A percentile compares a stretch with the other conserved stretches of the same genome.
Conservation (phyloP, 2,888 invertebrate species). For the Machimus atricapillus region DNA sequence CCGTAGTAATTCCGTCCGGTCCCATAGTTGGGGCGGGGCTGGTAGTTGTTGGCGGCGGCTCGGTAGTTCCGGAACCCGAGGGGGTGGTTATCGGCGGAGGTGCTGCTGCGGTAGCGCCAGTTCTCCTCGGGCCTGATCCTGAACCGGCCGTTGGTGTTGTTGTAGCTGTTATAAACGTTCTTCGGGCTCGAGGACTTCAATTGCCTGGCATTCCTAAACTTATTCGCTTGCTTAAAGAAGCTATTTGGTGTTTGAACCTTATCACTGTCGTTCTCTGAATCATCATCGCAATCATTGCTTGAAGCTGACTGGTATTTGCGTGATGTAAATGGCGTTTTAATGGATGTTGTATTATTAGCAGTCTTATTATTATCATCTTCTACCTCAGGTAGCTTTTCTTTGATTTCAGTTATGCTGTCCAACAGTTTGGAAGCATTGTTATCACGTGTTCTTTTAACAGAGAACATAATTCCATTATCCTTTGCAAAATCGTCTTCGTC, state of each 20-base stretch:
- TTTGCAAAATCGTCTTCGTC: slow-evolving; percentile 29
- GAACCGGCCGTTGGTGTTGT: background rate
- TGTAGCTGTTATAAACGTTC: background rate
- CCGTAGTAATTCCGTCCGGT: slow-evolving; percentile 42
- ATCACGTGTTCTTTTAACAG: slow-evolving; percentile 38
- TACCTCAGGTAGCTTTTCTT: slow-evolving; percentile 61
- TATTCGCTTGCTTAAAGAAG: slow-evolving; percentile 18
- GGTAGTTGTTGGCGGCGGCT: slow-evolving; percentile 8
- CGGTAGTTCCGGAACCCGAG: slow-evolving; percentile 46
- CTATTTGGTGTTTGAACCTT: slow-evolving; percentile 40
- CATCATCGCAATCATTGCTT: slow-evolving; percentile 39
- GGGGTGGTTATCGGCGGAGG: slow-evolving; percentile 49
- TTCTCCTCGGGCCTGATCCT: slow-evolving; percentile 53
- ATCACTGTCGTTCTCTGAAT: slow-evolving; percentile 45
- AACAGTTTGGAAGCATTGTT: slow-evolving; percentile 50
- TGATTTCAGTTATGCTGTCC: slow-evolving; percentile 62
- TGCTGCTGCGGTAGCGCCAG: slow-evolving; percentile 58
- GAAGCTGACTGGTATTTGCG: slow-evolving; percentile 22
- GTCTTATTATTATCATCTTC: slow-evolving; percentile 54
- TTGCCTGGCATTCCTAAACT: background rate
- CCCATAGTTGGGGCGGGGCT: background rate
- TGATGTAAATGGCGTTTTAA: slow-evolving; percentile 20
- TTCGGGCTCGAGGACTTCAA: background rate
- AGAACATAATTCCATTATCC: slow-evolving; percentile 32
- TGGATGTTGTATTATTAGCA: slow-evolving; percentile 53